A percentile compares a stretch with the other conserved stretches of the same genome.
Evolutionary conservation across 2,113 vertebrate genomes (phyloP).

Genomic region (Phoxinus phoxinus): DNA sequence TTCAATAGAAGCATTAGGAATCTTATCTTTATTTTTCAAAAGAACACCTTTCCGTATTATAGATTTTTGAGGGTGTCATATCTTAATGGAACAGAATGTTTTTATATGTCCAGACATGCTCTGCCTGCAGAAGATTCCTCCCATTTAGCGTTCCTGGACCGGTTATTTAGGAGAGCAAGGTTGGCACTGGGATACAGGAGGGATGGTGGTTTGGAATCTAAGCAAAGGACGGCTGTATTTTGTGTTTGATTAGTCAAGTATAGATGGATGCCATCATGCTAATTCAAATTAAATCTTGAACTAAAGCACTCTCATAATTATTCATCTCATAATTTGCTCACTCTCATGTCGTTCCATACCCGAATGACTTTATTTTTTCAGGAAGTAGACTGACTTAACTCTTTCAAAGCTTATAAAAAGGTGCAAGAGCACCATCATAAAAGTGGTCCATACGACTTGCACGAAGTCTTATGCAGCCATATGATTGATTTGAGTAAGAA

Average conservation of each 20-base stretch:
- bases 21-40: not conserved
- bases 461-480: not conserved
- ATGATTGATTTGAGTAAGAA: not conserved
- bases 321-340: not conserved
- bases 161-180: not conserved
- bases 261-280: not conserved
- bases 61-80: conserved; percentile 5
- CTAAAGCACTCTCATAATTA: not conserved
- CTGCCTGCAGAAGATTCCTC: conserved; percentile 10
- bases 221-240: not conserved
- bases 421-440: not conserved
- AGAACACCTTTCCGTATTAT: not conserved
- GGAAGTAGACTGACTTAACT: not conserved
- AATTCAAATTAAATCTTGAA: not conserved
- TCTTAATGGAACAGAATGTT: conserved; percentile 14
- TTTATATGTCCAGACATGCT: conserved; percentile 39
- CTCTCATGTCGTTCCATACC: not conserved
- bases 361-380: not conserved
- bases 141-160: not conserved
- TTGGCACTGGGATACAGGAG: not conserved
- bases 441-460: not conserved
- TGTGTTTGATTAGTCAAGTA: conserved; percentile 1
- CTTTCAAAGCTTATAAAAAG: not conserved
- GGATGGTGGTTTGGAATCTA: not conserved
- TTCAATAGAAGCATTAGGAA: not conserved